Base-by-base conservation (phyloP, 2,888 invertebrate species). In the Lepidochitona cinerea region DNA sequence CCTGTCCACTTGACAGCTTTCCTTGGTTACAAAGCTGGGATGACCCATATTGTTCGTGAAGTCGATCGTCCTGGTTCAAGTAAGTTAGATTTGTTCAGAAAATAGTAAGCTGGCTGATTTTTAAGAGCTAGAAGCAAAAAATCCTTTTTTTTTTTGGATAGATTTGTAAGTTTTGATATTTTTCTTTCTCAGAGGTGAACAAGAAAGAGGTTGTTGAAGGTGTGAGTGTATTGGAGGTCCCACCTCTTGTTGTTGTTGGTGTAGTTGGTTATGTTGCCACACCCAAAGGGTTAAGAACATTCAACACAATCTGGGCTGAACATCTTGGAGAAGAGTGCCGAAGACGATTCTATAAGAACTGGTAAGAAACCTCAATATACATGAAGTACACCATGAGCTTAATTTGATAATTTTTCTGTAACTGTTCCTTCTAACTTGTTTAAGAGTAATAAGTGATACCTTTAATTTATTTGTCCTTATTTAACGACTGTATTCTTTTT, bases 151-250 rank as follows among this genome's bases (percentile, higher is more conserved):
- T n/a, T n/a, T n/a, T n/a, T n/a, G n/a, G n/a, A n/a, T n/a, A n/a
- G n/a, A n/a, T n/a, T n/a, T n/a, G n/a, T n/a, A n/a, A n/a, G n/a
- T n/a, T n/a, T n/a, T n/a, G n/a, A 12, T 35, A 18, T 52, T 59
- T 75, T 35, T 68, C 53, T 18, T 69, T 91, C 92, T 52, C 91
- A 97, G 98, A 99, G 94, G 95, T 98, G 79, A 98, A 99, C 93
- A 99, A 99, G 93, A 99, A 99, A 92, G 99, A 99, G 92, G 97
- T 99, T 76, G 98, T 99, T 33, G 99, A 99, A 91, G 97, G 98
- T 65, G 99, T 99, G 1, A 99, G 99, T 35, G 95, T 99, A 87
- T 93, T 99, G 86, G 99, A 99, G 92, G 95, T 99, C 2, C 99
- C 99, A 73, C 99, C 99, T 53, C 97, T 99, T 97, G 94, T 99